phyloP scores from a whole-genome alignment of 2,888 invertebrate genomes.

The Hydraecia micacea region DNA sequence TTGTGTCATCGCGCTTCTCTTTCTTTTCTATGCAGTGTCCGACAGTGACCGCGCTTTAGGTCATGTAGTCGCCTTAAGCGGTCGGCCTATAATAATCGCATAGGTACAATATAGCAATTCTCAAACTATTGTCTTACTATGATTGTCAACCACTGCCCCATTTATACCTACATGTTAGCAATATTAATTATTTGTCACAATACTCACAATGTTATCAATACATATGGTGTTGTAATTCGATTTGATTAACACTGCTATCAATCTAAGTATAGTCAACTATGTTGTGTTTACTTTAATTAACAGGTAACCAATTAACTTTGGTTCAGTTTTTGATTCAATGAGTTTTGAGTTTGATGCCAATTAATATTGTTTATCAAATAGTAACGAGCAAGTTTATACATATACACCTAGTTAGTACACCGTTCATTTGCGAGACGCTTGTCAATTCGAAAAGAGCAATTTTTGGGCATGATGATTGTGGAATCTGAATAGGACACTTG shows the following conservation, averaged over 20 bases:
- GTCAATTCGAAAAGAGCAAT: background rate
- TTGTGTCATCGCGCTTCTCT: too few relatives aligned
- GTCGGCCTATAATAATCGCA: background rate
- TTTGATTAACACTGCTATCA: constrained; percentile 53
- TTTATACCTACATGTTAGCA: background rate
- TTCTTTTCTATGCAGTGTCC: too few relatives aligned
- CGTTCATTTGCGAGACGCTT: background rate
- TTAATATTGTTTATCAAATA: constrained; percentile 37
- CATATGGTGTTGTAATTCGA: constrained; percentile 41
- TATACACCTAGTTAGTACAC: background rate
- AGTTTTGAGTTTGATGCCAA: constrained; percentile 41
- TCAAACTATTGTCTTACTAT: background rate
- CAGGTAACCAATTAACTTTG: constrained; percentile 43
- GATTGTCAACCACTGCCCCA: background rate
- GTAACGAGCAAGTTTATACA: background rate
- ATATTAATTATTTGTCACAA: constrained; percentile 8
- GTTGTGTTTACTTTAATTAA: constrained; percentile 63
- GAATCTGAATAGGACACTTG: too few relatives aligned
- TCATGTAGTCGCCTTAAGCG: too few relatives aligned
- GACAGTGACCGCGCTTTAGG: too few relatives aligned
- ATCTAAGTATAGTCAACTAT: constrained; percentile 42
- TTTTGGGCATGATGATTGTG: too few relatives aligned
- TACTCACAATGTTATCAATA: constrained; percentile 13
- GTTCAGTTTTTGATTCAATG: constrained; percentile 43
- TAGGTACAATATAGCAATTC: background rate